A percentile compares a stretch with the other conserved stretches of the same genome.
Evolutionary conservation across 2,888 invertebrate genomes (phyloP).

Genomic region (Thymelicus acteon): DNA sequence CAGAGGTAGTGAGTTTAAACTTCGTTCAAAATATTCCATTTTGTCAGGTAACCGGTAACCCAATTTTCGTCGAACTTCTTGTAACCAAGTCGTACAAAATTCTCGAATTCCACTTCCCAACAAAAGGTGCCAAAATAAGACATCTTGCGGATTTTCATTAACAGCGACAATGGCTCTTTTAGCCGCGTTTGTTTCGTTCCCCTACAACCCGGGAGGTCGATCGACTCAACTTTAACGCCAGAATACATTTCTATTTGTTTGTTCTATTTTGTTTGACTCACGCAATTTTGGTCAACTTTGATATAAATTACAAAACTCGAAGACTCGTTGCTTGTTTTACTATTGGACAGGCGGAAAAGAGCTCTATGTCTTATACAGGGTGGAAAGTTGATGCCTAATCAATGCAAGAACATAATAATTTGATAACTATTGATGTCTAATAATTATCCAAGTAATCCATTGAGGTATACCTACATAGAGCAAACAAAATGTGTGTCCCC

Average conservation of each 20-base stretch:
- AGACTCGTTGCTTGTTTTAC: constrained; percentile 1
- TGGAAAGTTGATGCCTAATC: not conserved
- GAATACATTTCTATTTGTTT: constrained; percentile 17
- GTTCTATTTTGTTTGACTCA: constrained; percentile 7
- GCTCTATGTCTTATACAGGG: not conserved
- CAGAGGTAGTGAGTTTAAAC: too few relatives aligned
- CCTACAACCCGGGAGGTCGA: constrained; percentile 13
- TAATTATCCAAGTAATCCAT: too few relatives aligned
- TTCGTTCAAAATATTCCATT: not conserved
- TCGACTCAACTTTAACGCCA: constrained; percentile 21
- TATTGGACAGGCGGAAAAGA: not conserved
- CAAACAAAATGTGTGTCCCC: too few relatives aligned
- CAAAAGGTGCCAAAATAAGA: constrained; percentile 28
- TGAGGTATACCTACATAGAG: too few relatives aligned
- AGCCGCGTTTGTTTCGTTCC: constrained; percentile 23
- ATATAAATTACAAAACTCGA: constrained; percentile 3
- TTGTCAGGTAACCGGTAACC: not conserved
- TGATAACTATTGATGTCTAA: not conserved
- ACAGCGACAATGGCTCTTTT: constrained; percentile 30
- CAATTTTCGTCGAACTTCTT: not conserved
- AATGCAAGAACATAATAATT: too few relatives aligned
- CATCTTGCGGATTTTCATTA: constrained; percentile 35
- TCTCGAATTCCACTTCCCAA: constrained; percentile 8
- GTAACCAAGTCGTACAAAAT: not conserved
- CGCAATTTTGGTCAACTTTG: constrained; percentile 12